Evolutionary conservation across 2,888 invertebrate genomes (phyloP).

Genomic region (Blera fallax): DNA sequence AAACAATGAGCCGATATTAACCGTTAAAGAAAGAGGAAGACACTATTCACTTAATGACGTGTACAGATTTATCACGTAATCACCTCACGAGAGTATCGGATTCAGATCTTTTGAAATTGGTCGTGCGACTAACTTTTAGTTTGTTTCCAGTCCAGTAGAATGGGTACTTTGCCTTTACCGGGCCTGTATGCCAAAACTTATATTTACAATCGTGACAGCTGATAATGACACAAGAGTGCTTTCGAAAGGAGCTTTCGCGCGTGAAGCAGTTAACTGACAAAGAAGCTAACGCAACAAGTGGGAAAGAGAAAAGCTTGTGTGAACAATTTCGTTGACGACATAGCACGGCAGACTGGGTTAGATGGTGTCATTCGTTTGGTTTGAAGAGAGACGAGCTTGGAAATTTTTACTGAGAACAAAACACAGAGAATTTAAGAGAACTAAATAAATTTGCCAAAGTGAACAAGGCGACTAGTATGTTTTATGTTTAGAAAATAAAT

Average conservation of each 20-base stretch:
- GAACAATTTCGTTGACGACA: neutral
- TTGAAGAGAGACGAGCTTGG: too few species aligned
- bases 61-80: neutral
- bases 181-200: neutral
- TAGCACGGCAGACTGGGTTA: neutral
- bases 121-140: neutral
- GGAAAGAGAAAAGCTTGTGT: neutral
- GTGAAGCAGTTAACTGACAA: neutral
- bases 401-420: too few species aligned
- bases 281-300: slow-evolving; percentile 24
- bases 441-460: too few species aligned
- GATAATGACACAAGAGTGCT: slow-evolving; percentile 16
- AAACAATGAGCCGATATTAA: neutral
- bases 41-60: slow-evolving; percentile 4
- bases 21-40: neutral
- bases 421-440: too few species aligned
- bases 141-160: neutral
- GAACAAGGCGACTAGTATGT: too few species aligned
- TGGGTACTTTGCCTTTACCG: neutral
- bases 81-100: neutral
- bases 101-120: slow-evolving; percentile 2
- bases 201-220: slow-evolving; percentile 1
- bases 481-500: too few species aligned
- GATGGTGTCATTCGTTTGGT: too few species aligned
- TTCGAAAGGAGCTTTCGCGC: slow-evolving; percentile 1